Evolutionary conservation across 2,797 vertebrate species (phyloP).

Genomic region (Gadopsis bispinosus): DNA sequence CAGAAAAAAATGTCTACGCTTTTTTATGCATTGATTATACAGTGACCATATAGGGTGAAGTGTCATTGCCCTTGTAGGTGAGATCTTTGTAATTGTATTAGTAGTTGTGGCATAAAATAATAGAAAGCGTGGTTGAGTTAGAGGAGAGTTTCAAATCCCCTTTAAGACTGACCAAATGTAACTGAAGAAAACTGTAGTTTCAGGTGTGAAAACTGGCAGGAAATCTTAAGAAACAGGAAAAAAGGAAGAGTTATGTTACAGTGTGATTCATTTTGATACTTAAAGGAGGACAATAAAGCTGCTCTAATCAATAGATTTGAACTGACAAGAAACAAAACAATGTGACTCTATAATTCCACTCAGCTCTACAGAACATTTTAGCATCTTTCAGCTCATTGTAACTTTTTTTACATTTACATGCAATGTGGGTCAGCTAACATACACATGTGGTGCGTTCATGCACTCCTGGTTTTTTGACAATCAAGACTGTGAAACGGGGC

Average conservation of each 20-base stretch:
- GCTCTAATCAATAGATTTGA: neutral
- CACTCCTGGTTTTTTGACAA: neutral
- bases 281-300: neutral
- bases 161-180: constrained; percentile 28
- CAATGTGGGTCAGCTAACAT: neutral
- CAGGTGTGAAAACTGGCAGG: constrained; percentile 27
- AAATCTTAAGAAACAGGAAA: constrained; percentile 24
- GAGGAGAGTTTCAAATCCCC: constrained; percentile 25
- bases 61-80: constrained; percentile 57
- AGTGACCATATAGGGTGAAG: constrained; percentile 27
- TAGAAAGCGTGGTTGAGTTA: constrained; percentile 5
- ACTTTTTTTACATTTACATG: neutral
- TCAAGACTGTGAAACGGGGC: constrained; percentile 1
- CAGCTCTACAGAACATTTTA: neutral
- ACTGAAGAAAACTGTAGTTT: constrained; percentile 12
- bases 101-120: constrained; percentile 21
- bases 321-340: neutral
- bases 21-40: constrained; percentile 73
- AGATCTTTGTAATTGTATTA: constrained; percentile 33
- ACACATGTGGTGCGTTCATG: neutral
- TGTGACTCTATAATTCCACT: neutral
- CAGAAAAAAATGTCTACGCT: constrained; percentile 60
- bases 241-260: neutral
- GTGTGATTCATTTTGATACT: neutral
- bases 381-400: neutral